Evolutionary conservation across 2,113 vertebrate genomes (phyloP), one percentile per base, ranked within the genome.

Genomic region (Falcunculus frontatus): DNA sequence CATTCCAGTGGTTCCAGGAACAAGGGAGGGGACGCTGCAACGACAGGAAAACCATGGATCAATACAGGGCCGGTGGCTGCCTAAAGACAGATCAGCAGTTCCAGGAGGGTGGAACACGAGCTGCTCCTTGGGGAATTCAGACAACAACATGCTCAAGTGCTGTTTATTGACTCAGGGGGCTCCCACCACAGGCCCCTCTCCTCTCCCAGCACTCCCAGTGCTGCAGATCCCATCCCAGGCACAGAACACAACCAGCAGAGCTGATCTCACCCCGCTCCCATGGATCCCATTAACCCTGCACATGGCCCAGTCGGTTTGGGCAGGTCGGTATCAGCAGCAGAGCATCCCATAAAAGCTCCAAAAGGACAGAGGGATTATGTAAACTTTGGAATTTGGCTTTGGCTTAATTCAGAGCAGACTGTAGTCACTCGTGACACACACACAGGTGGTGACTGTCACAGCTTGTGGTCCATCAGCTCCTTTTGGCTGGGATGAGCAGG

Each of bases 361-460:
- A n/a, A n/a, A 32, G 11, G 16, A 64, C 49, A 46, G 59, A 57
- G 35, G 70, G 50, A 68, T 50, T 15, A 30, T 4, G 50, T 46
- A 64, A 94, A 90, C 85, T 75, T 90, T 1, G 12, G 5, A 12
- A 73, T 42, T 10, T 26, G 23, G 73, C 74, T 95, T 94, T 85
- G 94, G 78, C 46, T 73, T 65, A 6, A 47, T 42, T 41, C 25
- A 19, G 27, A 35, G 78, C 12, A 4, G 75, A 16, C 11, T 5
- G 41, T 0, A 7, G 87, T 3, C 52, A 8, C 37, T 16, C 1
- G 18, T 8, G 44, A 67, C 2, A 3, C 13, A 5, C 29, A 7
- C 29, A 7, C 10, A 3, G 67, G 47, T 12, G 25, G 30, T 5
- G 72, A 19, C 29, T 5, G 53, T 6, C 7, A 8, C 46, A 53